These are phyloP conservation scores for Drosophila ustulata DNA, from an alignment of 2,888 invertebrate genomes.

Conservation along the genomic window DNA sequence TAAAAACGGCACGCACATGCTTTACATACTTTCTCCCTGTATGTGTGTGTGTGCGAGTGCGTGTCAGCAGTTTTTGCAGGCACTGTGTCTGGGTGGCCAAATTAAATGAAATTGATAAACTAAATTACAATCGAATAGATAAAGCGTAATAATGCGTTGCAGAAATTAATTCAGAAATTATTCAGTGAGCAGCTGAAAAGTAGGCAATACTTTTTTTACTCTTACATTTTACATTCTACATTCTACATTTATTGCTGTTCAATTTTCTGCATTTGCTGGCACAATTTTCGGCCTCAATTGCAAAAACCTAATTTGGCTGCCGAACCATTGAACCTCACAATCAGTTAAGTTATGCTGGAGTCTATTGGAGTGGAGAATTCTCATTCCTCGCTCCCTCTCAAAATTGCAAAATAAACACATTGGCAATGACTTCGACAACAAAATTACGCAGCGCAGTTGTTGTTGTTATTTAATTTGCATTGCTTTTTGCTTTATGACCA, in stretches of 20 bases:
- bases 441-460: slow-evolving; percentile 2
- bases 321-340: slow-evolving; percentile 26
- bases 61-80: slow-evolving; percentile 51
- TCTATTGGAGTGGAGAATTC: not conserved
- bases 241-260: slow-evolving; percentile 19
- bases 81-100: slow-evolving; percentile 37
- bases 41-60: slow-evolving; percentile 23
- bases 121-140: slow-evolving; percentile 65
- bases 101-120: slow-evolving; percentile 72
- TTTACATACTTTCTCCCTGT: slow-evolving; percentile 36
- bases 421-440: slow-evolving; percentile 36
- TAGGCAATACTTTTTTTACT: slow-evolving; percentile 20
- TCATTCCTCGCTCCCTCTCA: not conserved
- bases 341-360: slow-evolving; percentile 2
- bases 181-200: slow-evolving; percentile 37
- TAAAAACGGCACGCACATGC: slow-evolving; percentile 72
- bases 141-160: slow-evolving; percentile 52
- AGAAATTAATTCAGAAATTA: slow-evolving; percentile 58
- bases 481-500: slow-evolving; percentile 46
- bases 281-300: slow-evolving; percentile 52
- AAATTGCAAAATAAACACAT: slow-evolving; percentile 68
- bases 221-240: slow-evolving; percentile 1
- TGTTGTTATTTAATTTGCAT: slow-evolving; percentile 37
- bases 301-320: slow-evolving; percentile 44
- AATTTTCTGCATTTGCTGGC: slow-evolving; percentile 39